Conservation (phyloP, 2,113 vertebrate species). For the Ailurus styani region DNA sequence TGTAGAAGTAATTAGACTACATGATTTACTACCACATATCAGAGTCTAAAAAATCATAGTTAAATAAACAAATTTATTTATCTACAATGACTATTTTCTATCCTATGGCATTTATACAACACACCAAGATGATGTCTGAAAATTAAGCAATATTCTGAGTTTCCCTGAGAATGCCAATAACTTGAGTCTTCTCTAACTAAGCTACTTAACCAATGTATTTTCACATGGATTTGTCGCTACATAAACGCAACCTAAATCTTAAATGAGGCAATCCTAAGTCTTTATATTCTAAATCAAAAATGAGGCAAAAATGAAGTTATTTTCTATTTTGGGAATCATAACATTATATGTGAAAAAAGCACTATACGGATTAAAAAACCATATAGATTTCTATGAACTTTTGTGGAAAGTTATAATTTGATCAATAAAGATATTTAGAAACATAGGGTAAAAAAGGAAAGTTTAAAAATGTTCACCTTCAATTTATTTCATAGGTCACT, state of each 20-base stretch:
- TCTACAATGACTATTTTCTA: conserved; percentile 13
- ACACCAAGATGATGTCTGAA: neutral
- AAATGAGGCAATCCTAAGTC: neutral
- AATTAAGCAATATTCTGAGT: conserved; percentile 36
- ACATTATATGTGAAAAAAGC: neutral
- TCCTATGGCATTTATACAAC: neutral
- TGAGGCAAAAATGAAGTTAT: conserved; percentile 59
- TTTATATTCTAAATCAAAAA: conserved; percentile 28
- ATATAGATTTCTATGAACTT: conserved; percentile 76
- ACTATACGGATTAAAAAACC: conserved; percentile 57
- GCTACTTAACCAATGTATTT: neutral
- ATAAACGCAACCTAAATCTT: conserved; percentile 22
- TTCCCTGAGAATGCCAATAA: conserved; percentile 34
- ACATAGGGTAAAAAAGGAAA: conserved; percentile 80
- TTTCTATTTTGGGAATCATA: conserved; percentile 29
- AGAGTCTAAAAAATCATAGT: conserved; percentile 52
- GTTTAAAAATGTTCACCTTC: conserved; percentile 86
- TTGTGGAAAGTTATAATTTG: conserved; percentile 76
- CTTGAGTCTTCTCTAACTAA: conserved; percentile 21
- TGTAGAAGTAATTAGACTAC: conserved; percentile 16
- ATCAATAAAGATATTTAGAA: conserved; percentile 82
- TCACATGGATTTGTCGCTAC: neutral
- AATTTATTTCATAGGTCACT: conserved; percentile 89
- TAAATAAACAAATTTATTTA: conserved; percentile 53
- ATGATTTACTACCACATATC: neutral